Conservation (phyloP, 2,888 invertebrate genomes). For the Agrotis segetum region DNA sequence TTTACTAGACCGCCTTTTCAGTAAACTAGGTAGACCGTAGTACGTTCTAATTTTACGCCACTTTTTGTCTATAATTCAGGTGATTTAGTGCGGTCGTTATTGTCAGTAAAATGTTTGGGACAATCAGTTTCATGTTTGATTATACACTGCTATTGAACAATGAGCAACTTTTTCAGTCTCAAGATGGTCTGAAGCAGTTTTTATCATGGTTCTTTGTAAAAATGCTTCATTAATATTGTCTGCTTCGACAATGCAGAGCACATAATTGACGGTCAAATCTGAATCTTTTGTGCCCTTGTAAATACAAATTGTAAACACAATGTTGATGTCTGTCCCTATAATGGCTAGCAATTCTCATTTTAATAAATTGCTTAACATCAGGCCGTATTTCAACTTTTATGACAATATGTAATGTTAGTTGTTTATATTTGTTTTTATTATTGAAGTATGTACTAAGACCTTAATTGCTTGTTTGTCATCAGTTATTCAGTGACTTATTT, state of each 20-base stretch:
- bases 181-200: background rate
- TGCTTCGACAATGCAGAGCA: conserved; percentile 16
- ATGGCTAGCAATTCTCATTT: conserved; percentile 44
- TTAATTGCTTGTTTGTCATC: conserved; percentile 71
- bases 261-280: conserved; percentile 5
- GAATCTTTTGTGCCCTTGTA: conserved; percentile 9
- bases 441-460: conserved; percentile 43
- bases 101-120: conserved; percentile 20
- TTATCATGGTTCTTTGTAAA: conserved; percentile 6
- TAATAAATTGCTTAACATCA: conserved; percentile 32
- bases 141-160: conserved; percentile 1
- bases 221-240: background rate
- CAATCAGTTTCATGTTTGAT: conserved; percentile 16
- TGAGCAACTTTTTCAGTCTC: background rate
- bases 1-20: conserved; percentile 47
- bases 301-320: conserved; percentile 29
- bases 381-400: conserved; percentile 54
- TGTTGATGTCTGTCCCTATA: conserved; percentile 21
- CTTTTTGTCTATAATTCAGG: conserved; percentile 45
- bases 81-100: conserved; percentile 28
- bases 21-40: conserved; percentile 44
- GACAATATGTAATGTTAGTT: conserved; percentile 38
- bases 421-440: conserved; percentile 36
- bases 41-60: conserved; percentile 46
- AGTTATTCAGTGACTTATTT: conserved; percentile 66